phyloP scores from a whole-genome alignment of 2,113 vertebrate genomes.

The Tautogolabrus adspersus region DNA sequence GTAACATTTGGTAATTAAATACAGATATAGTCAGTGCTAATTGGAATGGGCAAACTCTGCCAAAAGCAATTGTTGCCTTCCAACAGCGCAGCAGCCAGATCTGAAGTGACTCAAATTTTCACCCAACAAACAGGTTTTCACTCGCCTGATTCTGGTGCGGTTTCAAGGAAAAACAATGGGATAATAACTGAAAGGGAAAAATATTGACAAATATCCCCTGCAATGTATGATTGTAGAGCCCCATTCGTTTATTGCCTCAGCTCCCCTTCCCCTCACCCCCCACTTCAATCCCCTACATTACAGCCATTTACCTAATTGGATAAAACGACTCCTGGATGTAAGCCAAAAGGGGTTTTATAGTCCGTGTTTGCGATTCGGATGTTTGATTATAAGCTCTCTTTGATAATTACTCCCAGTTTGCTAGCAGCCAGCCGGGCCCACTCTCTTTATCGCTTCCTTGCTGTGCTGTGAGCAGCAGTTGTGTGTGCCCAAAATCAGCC shows the following conservation, averaged over 20 bases:
- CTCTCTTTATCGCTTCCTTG: conserved; percentile 79
- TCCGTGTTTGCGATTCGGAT: conserved; percentile 83
- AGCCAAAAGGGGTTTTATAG: conserved; percentile 82
- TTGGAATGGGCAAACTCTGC: conserved; percentile 40
- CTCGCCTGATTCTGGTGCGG: conserved; percentile 13
- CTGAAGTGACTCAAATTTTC: conserved; percentile 36
- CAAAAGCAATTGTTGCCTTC: conserved; percentile 43
- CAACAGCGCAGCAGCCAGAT: conserved; percentile 29
- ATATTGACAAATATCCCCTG: conserved; percentile 69
- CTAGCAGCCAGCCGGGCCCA: conserved; percentile 74
- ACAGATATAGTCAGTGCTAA: conserved; percentile 46
- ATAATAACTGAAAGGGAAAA: conserved; percentile 52
- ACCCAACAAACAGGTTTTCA: conserved; percentile 50
- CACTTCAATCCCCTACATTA: conserved; percentile 70
- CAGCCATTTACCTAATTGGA: conserved; percentile 85
- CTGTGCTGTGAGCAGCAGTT: conserved; percentile 75
- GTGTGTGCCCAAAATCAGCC: conserved; percentile 80
- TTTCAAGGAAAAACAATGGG: conserved; percentile 53
- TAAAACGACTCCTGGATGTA: conserved; percentile 84
- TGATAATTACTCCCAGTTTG: conserved; percentile 84
- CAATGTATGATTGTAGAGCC: conserved; percentile 64
- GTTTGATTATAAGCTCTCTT: conserved; percentile 85
- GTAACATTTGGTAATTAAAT: conserved; percentile 57
- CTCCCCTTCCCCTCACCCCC: conserved; percentile 25
- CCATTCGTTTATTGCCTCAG: conserved; percentile 75